Base-by-base conservation (phyloP, 2,113 vertebrate species). In the Taxidea taxus region DNA sequence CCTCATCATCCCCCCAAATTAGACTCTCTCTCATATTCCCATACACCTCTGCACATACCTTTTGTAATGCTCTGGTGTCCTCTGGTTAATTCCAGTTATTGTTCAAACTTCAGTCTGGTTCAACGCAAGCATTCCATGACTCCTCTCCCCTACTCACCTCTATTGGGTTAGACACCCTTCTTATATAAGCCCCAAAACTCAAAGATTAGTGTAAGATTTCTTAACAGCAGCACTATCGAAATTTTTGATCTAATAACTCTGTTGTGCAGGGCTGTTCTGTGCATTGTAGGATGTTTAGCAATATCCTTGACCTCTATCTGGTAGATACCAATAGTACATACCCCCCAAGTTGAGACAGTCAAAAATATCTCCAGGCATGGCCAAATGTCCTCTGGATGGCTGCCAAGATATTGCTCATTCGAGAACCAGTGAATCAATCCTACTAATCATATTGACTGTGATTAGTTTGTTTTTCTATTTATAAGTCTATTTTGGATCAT, bases 61-160 rank as follows among this genome's bases (percentile, higher is more conserved):
- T 6, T 49, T 21, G 37, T 66, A 64, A 81, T 14, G 62, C 42
- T 51, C 23, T 1, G 4, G 42, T 62, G n/a, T 44, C 15, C 27
- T 86, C 54, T 77, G 58, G 6, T 58, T 66, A 37, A 5, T 44
- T 51, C 39, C 49, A 83, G 34, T 60, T 75, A 39, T 29, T 15
- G 47, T 60, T 95, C 77, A 88, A 62, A 54, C 58, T 84, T 62
- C 51, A 78, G 68, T 51, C 42, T 31, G 29, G 42, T 75, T 77
- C 88, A 21, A 25, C 16, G 13, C 18, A 86, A n/a, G n/a, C 34
- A 39, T 83, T 44, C 42, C 60, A 62, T 11, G n/a, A 31, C n/a
- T 80, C 20, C 10, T 87, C 42, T 37, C 9, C 39, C 39, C 34
- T 66, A 39, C 82, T 31, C 20, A 87, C 27, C 58, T 51, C 47